Conservation (phyloP, 2,797 vertebrate genomes). For the Varecia variegata region DNA sequence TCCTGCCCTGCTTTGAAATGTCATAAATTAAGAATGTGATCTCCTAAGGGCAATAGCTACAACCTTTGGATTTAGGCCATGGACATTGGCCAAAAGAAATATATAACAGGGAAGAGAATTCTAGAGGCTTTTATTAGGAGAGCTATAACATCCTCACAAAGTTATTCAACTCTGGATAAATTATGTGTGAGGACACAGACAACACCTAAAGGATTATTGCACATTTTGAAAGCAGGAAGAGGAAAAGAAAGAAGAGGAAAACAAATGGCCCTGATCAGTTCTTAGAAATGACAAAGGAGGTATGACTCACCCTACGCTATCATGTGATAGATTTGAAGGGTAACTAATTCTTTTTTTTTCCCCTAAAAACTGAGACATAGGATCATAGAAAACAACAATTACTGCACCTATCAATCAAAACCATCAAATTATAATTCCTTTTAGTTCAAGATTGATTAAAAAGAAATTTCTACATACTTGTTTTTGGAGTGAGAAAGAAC, state of each 20-base stretch:
- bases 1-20: neutral
- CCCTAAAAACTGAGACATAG: neutral
- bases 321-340: neutral
- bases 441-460: neutral
- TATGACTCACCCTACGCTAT: neutral
- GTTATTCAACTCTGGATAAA: neutral
- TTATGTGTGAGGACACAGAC: neutral
- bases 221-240: neutral
- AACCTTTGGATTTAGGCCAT: neutral
- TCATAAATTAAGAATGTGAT: neutral
- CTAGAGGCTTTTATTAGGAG: neutral
- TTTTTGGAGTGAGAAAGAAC: neutral
- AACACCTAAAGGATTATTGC: neutral
- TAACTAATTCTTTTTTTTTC: neutral
- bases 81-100: neutral
- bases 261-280: neutral
- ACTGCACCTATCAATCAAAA: neutral
- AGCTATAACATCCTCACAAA: neutral
- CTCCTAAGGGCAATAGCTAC: neutral
- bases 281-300: neutral
- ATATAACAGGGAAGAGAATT: neutral
- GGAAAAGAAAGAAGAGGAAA: constrained; percentile 15
- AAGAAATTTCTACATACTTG: neutral
- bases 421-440: neutral
- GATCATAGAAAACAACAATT: neutral